Percentiles rank a stretch among this genome's conserved stretches.
Conservation (phyloP, 2,113 vertebrate species). For the Sapayoa aenigma region DNA sequence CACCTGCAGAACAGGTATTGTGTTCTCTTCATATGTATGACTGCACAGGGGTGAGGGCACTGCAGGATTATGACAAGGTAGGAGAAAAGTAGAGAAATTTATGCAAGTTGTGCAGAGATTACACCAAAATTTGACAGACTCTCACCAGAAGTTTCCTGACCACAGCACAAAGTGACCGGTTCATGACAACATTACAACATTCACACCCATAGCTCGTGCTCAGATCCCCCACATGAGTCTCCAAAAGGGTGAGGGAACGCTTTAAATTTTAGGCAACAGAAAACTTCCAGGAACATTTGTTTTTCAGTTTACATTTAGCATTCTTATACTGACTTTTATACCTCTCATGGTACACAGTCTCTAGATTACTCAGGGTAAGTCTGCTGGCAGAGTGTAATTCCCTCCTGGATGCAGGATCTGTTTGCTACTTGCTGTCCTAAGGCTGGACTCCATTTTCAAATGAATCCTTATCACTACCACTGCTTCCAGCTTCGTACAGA, state of each 20-base stretch:
- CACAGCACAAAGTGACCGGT: not conserved
- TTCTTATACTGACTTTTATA: not conserved
- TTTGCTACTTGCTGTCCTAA: not conserved
- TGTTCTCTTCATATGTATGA: accelerated
- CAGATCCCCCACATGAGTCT: not conserved
- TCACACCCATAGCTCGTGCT: not conserved
- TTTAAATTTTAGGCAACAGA: not conserved
- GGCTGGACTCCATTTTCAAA: not conserved
- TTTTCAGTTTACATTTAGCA: not conserved
- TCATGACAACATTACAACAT: not conserved
- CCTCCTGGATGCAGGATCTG: not conserved
- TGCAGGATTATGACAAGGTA: not conserved
- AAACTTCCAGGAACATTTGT: not conserved
- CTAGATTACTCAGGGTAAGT: not conserved
- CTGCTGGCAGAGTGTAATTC: not conserved
- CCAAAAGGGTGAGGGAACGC: not conserved
- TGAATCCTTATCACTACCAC: not conserved
- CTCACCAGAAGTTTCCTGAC: not conserved
- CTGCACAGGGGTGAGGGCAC: not conserved
- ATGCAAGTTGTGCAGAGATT: not conserved
- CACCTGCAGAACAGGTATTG: not conserved
- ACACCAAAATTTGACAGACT: not conserved
- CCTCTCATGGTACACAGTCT: not conserved
- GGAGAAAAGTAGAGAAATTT: not conserved
- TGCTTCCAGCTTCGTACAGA: not conserved